A percentile compares a stretch with the other conserved stretches of the same genome.
phyloP scores from a whole-genome alignment of 2,888 invertebrate genomes.

The Nysson spinosus region DNA sequence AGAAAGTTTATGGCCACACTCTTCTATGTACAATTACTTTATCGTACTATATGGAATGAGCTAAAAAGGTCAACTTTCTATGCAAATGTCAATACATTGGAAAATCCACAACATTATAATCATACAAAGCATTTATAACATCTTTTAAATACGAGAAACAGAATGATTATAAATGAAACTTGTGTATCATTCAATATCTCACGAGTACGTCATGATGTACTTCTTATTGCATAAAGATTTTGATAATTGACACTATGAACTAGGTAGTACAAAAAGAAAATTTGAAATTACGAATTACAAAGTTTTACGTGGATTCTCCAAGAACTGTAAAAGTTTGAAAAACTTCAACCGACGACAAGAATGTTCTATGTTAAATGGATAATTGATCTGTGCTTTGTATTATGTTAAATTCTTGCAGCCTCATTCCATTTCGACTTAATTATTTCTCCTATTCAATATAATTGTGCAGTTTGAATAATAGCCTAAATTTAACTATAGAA shows the following conservation, averaged over 20 bases:
- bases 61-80: constrained; percentile 13
- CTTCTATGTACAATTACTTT: constrained; percentile 40
- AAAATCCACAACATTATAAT: no score
- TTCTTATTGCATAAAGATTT: neutral
- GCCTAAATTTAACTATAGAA: constrained; percentile 64
- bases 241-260: neutral
- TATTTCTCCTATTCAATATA: constrained; percentile 66
- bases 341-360: constrained; percentile 21
- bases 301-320: constrained; percentile 25
- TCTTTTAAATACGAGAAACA: neutral
- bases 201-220: neutral
- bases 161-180: neutral
- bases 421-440: constrained; percentile 50
- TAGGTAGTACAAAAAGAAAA: neutral
- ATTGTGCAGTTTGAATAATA: constrained; percentile 70
- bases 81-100: neutral
- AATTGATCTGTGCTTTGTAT: constrained; percentile 55
- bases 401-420: constrained; percentile 47
- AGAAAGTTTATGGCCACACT: constrained; percentile 38
- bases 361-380: constrained; percentile 43
- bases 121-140: no score
- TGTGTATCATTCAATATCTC: no score
- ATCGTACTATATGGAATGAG: constrained; percentile 30
- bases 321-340: constrained; percentile 15
- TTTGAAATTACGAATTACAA: neutral